phyloP scores from a whole-genome alignment of 1,140 invertebrate genomes.

The Neodiprion lecontei region DNA sequence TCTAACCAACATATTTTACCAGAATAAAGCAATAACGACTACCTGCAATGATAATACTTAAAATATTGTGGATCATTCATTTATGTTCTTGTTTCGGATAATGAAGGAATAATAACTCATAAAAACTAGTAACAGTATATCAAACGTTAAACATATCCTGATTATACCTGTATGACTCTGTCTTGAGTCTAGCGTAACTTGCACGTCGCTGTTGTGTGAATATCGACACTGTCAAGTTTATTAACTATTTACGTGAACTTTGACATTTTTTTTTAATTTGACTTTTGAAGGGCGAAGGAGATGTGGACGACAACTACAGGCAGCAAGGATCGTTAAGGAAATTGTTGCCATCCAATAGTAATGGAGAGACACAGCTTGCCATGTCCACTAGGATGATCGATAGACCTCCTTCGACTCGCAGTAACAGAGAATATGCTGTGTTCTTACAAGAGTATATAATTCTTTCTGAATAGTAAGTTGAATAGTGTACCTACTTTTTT shows the following conservation, averaged over 20 bases:
- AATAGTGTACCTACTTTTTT: constrained; percentile 8
- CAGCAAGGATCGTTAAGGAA: constrained; percentile 61
- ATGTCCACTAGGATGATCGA: constrained; percentile 66
- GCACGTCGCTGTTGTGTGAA: too few relatives aligned
- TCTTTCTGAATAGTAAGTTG: constrained; percentile 79
- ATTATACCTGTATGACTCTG: too few relatives aligned
- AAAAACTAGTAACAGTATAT: too few relatives aligned
- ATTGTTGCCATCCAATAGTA: constrained; percentile 60
- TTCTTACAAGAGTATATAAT: constrained; percentile 79
- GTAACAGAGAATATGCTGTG: constrained; percentile 59
- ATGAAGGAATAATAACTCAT: too few relatives aligned
- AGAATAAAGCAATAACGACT: too few relatives aligned
- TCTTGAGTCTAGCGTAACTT: too few relatives aligned
- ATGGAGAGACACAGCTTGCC: constrained; percentile 63
- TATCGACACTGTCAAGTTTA: too few relatives aligned
- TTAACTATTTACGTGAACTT: not conserved
- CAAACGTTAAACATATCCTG: too few relatives aligned
- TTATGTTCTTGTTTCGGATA: too few relatives aligned
- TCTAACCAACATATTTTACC: constrained; percentile 19
- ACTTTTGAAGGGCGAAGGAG: constrained; percentile 39
- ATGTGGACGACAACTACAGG: constrained; percentile 51
- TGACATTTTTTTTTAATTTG: constrained; percentile 17
- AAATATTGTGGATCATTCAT: too few relatives aligned
- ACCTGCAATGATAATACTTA: too few relatives aligned
- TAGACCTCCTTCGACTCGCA: constrained; percentile 58